A percentile compares a stretch with the other conserved stretches of the same genome.
phyloP scores from a whole-genome alignment of 2,113 vertebrate genomes.

The Ailuropoda melanoleuca region DNA sequence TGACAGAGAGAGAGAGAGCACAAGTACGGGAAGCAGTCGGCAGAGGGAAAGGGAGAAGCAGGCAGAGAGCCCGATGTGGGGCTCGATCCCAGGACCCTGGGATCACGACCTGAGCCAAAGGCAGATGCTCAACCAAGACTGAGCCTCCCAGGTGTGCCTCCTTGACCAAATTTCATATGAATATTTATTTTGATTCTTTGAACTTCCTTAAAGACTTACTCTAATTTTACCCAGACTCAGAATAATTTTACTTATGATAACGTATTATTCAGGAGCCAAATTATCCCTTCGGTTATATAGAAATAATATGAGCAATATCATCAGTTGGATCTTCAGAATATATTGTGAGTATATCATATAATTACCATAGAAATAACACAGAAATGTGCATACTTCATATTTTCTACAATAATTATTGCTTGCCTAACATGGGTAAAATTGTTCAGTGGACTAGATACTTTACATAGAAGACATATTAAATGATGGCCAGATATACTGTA shows the following conservation, averaged over 20 bases:
- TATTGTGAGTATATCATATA: background rate
- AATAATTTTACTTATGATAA: background rate
- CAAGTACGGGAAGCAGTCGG: background rate
- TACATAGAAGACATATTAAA: background rate
- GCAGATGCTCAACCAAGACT: background rate
- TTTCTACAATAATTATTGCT: background rate
- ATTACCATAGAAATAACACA: background rate
- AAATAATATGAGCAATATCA: background rate
- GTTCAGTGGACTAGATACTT: background rate
- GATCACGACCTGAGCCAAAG: background rate
- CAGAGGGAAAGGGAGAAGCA: background rate
- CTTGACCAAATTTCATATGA: background rate
- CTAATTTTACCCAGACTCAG: background rate
- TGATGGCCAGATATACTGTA: background rate
- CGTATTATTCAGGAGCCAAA: background rate
- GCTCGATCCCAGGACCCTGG: background rate
- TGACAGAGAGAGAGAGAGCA: background rate
- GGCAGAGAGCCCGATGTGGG: background rate
- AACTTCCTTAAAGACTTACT: background rate
- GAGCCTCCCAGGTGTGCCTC: background rate
- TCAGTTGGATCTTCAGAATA: background rate
- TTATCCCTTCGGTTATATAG: background rate
- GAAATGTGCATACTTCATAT: background rate
- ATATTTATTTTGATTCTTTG: background rate
- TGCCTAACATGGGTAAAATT: background rate